Percentiles rank a stretch among this genome's conserved stretches.
These are phyloP conservation scores for Capreolus pygargus DNA, from an alignment of 2,113 vertebrate genomes.

Conservation along the genomic window DNA sequence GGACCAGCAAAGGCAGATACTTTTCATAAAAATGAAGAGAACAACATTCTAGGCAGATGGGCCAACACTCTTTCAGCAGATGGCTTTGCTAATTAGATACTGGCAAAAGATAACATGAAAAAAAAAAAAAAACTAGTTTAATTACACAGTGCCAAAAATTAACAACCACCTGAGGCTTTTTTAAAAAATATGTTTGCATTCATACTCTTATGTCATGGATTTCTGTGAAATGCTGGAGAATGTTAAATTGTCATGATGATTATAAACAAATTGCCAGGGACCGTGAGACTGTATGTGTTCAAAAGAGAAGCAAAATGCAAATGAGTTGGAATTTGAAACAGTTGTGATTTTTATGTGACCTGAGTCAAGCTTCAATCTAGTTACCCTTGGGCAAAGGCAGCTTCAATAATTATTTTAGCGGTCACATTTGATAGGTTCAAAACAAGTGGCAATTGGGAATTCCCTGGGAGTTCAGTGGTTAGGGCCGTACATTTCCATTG, in stretches of 20 bases:
- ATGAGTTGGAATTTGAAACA: background rate
- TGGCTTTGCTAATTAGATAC: slow-evolving; percentile 85
- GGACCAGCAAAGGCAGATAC: slow-evolving; percentile 60
- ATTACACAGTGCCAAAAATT: slow-evolving; percentile 80
- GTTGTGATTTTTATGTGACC: background rate
- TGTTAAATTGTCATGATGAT: slow-evolving; percentile 31
- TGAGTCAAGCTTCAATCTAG: background rate
- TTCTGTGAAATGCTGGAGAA: slow-evolving; percentile 60
- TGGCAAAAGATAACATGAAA: slow-evolving; percentile 79
- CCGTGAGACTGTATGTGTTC: background rate
- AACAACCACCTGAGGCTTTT: slow-evolving; percentile 75
- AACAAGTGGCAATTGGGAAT: background rate
- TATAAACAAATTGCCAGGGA: slow-evolving; percentile 55
- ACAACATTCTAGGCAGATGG: slow-evolving; percentile 82
- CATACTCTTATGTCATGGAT: slow-evolving; percentile 58
- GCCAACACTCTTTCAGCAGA: slow-evolving; percentile 79
- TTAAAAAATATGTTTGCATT: slow-evolving; percentile 72
- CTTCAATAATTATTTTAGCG: background rate
- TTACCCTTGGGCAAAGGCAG: background rate
- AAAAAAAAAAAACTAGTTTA: slow-evolving; percentile 75
- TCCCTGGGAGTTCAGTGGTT: background rate
- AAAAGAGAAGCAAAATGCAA: slow-evolving; percentile 51
- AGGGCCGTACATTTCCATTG: background rate
- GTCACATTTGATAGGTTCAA: background rate
- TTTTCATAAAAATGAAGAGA: slow-evolving; percentile 76